Base-by-base conservation (phyloP, 2,797 vertebrate genomes). In the Poliocrania exsul region DNA sequence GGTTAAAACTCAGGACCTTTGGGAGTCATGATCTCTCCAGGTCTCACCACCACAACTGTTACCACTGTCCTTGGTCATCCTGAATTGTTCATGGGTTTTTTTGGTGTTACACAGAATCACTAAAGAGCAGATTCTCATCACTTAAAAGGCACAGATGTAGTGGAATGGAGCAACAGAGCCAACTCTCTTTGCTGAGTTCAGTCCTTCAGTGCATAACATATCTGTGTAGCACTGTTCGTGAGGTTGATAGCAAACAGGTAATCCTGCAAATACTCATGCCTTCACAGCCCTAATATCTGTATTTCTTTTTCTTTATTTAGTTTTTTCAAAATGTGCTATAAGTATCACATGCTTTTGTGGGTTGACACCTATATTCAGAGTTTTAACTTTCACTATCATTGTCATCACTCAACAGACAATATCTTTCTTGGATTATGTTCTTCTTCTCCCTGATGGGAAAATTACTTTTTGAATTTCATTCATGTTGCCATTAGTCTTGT, bases 111-210 rank as follows among this genome's bases (percentile, higher is more conserved):
- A 18, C 31, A 49, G 60, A 37, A 15, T 15, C 33, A 3, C 11
- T 58, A 42, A 33, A 8, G 28, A 49, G 44, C 2, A 67, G 10
- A 44, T 57, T 74, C 25, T 57, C 31, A 2, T 28, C 23, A 9
- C 61, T 81, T 61, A 19, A 50, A 83, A 92, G 40, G 29, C 37
- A 46, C 29, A 37, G 23, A 62, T 37, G 31, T 78, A 28, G 31
- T 78, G 33, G 18, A 21, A 54, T 20, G 26, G 17, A 42, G 23
- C 10, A 58, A 23, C 53, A 84, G 42, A 69, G 15, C 38, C 40
- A 58, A 11, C 19, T 57, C 58, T 46, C 21, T 93, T 89, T 81
- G 95, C 94, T 88, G 90, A 93, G 56, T 92, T 81, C 80, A 75
- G 9, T 67, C 18, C 29, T 61, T 31, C 29, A 38, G 31, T 57